A percentile compares a stretch with the other conserved stretches of the same genome.
Conservation (phyloP, 2,113 vertebrate species). For the Sinocyclocheilus maitianheensis region DNA sequence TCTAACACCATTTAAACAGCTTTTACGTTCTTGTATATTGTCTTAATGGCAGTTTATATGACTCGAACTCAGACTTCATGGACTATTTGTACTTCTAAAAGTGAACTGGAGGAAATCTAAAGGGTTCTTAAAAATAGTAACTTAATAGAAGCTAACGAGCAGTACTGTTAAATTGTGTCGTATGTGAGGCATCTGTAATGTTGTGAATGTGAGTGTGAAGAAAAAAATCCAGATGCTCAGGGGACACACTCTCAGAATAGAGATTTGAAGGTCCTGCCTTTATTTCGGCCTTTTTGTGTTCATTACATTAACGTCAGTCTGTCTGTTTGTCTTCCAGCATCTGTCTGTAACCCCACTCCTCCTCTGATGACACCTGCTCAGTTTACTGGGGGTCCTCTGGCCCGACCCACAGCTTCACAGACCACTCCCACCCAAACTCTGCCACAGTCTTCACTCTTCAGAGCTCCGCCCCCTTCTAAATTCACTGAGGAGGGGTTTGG, state of each 20-base stretch:
- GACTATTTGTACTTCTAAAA: neutral
- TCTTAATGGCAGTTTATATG: neutral
- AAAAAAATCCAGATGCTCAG: neutral
- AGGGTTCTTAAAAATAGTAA: neutral
- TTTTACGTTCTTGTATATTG: neutral
- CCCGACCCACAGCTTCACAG: neutral
- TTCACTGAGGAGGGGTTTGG: neutral
- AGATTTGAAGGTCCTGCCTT: neutral
- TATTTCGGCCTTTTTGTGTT: neutral
- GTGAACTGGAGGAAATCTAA: neutral
- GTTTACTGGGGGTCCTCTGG: constrained; percentile 12
- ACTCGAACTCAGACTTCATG: too few species aligned
- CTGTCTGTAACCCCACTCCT: neutral
- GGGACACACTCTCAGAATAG: neutral
- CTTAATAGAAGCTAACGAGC: neutral
- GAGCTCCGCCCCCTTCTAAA: neutral
- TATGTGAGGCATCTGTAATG: neutral
- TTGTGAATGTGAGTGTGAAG: neutral
- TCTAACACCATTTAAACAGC: neutral
- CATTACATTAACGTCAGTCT: neutral
- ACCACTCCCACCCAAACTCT: neutral
- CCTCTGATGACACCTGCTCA: constrained; percentile 28
- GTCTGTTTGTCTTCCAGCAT: neutral
- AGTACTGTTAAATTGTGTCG: neutral
- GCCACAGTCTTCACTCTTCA: neutral